phyloP scores from a whole-genome alignment of 2,113 vertebrate genomes.

The Gymnogyps californianus region DNA sequence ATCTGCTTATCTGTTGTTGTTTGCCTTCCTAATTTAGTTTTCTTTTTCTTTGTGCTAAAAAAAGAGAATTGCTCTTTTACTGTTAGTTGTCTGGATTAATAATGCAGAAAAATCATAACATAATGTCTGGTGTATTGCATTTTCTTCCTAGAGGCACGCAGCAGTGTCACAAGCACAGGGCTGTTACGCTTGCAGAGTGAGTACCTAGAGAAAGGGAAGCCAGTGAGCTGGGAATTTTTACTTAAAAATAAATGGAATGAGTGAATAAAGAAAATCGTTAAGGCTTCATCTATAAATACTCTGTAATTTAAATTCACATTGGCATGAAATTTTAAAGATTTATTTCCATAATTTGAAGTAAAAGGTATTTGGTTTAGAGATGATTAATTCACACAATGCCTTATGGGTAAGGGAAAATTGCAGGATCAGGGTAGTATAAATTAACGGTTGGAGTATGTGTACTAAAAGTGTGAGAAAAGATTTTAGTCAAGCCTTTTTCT shows the following conservation, averaged over 20 bases:
- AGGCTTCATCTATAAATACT: not conserved
- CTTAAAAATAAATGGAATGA: constrained; percentile 10
- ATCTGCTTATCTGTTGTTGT: not conserved
- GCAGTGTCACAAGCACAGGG: not conserved
- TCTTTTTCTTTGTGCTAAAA: not conserved
- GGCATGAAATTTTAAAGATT: constrained; percentile 20
- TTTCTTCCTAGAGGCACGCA: not conserved
- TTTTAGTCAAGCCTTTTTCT: not conserved
- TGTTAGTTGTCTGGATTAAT: not conserved
- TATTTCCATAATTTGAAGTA: constrained; percentile 43
- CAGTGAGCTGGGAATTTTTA: not conserved
- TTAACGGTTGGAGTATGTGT: not conserved
- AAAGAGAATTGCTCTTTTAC: not conserved
- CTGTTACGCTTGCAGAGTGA: rapidly evolving
- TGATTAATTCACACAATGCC: constrained; percentile 9
- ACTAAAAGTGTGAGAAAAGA: not conserved
- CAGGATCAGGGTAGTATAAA: not conserved
- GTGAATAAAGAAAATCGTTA: constrained; percentile 23
- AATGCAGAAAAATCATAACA: not conserved
- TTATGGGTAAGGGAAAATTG: constrained; percentile 31
- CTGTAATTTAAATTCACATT: constrained; percentile 35
- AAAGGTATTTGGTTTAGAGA: constrained; percentile 41
- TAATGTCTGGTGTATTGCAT: not conserved
- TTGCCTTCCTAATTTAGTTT: not conserved
- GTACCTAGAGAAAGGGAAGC: not conserved